Base-by-base conservation (phyloP, 1,140 invertebrate genomes). In the Tyrophagus putrescentiae region DNA sequence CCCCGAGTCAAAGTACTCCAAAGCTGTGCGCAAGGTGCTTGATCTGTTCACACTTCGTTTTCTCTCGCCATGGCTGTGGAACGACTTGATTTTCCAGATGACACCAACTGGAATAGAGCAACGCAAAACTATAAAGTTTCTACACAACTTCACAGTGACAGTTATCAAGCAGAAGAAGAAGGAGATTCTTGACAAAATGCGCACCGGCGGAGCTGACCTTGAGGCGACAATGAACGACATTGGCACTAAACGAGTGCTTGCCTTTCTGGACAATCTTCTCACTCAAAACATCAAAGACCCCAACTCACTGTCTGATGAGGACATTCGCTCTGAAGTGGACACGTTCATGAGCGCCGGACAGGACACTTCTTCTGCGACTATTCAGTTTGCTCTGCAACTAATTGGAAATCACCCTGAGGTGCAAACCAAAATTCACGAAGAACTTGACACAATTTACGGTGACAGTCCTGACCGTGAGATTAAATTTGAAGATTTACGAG, bases 271-370 rank as follows among this genome's bases (percentile, higher is more conserved):
- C 28, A 28, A 42, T 9, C 28, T 60, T 50, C 68, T 88, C 13
- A 74, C 87, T 21, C 42, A 62, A 33, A 62, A 65, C 34, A 85
- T 60, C 31, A 18, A 59, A 27, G 68, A 67, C 33, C 64, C 64
- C 36, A 72, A 78, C 60, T 79, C 76, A 7, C 70, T 72, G 7
- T 69, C 72, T 4, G 70, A 85, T 11, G 75, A 78, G 52, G 79
- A 84, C 67, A 84, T 87, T 34, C 73, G 82, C 48, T 84, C 87
- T 69, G 85, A 87, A 75, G 84, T 86, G 23, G 84, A 87, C 66
- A 88, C 85, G 3, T 88, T 88, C 66, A 87, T 79, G 76, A 79
- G 79, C 70, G 65, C 66, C 23, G 66, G 64, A 16, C 62, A 63
- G n/a, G 66, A 67, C 27, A 66, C 66, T 23, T 61, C 64, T 5